Evolutionary conservation across 2,888 invertebrate genomes (phyloP).

Genomic region (Caenorhabditis auriculariae): DNA sequence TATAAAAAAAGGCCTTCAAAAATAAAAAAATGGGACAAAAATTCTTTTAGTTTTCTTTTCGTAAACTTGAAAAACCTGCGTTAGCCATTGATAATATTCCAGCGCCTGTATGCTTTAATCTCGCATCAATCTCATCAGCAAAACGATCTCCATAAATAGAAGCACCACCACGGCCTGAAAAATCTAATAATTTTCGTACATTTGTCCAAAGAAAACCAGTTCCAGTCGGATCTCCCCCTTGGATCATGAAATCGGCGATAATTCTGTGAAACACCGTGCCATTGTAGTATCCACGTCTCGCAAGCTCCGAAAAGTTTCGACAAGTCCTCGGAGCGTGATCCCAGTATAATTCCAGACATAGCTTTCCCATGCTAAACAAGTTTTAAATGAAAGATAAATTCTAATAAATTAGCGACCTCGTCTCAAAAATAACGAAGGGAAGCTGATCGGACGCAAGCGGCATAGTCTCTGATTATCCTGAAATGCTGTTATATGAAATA

Average conservation of each 20-base stretch:
- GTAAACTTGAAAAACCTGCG: constrained; percentile 67
- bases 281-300: constrained; percentile 78
- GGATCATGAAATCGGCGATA: constrained; percentile 75
- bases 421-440: no score
- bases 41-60: background rate
- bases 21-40: background rate
- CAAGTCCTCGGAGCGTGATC: constrained; percentile 96
- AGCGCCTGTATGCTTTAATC: constrained; percentile 90
- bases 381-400: no score
- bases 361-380: constrained; percentile 77
- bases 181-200: background rate
- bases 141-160: constrained; percentile 94
- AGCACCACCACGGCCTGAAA: constrained; percentile 81
- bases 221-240: constrained; percentile 89
- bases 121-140: constrained; percentile 89
- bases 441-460: no score
- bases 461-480: no score
- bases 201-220: constrained; percentile 70
- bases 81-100: constrained; percentile 82
- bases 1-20: constrained; percentile 75
- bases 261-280: constrained; percentile 93
- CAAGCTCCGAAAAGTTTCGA: constrained; percentile 91
- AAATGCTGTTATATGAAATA: no score
- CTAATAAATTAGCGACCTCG: no score
- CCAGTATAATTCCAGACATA: constrained; percentile 93